Percentiles rank a stretch among this genome's conserved stretches.
phyloP scores from a whole-genome alignment of 2,797 vertebrate genomes.

The Bovichtus diacanthus region DNA sequence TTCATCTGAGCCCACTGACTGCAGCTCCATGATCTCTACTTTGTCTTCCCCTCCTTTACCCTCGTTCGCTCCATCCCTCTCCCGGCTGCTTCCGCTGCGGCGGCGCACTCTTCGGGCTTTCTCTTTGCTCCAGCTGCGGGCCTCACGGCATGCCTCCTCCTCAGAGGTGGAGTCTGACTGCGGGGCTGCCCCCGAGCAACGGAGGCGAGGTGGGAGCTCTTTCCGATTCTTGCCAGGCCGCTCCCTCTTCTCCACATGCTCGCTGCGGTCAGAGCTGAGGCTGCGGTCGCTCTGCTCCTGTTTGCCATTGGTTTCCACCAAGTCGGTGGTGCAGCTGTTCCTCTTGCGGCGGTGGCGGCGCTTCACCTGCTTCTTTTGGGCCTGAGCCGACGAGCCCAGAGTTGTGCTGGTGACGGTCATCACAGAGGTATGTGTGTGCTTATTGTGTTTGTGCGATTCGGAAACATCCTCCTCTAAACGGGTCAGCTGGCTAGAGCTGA shows the following conservation, averaged over 20 bases:
- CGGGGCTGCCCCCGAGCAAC: constrained; percentile 36
- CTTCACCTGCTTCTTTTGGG: constrained; percentile 89
- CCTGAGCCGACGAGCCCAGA: constrained; percentile 55
- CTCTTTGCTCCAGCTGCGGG: constrained; percentile 88
- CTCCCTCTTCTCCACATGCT: constrained; percentile 67
- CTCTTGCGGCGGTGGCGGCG: constrained; percentile 87
- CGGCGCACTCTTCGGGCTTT: constrained; percentile 85
- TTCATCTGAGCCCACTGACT: constrained; percentile 78
- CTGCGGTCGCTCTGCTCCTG: constrained; percentile 68
- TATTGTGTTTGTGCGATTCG: constrained; percentile 80
- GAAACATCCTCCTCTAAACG: constrained; percentile 87
- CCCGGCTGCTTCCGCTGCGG: constrained; percentile 73
- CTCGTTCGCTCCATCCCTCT: constrained; percentile 47
- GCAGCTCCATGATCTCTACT: constrained; percentile 79
- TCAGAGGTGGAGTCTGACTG: constrained; percentile 86
- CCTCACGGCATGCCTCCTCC: constrained; percentile 84
- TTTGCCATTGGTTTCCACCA: constrained; percentile 73
- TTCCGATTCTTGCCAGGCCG: constrained; percentile 45
- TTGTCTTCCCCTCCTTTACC: constrained; percentile 52
- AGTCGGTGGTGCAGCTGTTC: constrained; percentile 77
- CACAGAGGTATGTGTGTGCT: constrained; percentile 51
- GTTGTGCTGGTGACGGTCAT: constrained; percentile 57
- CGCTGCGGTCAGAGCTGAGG: constrained; percentile 68
- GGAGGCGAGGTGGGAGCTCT: constrained; percentile 63
- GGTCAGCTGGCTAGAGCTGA: constrained; percentile 86